Conservation (phyloP, 2,888 invertebrate genomes). For the Stictocephala bisonia region DNA sequence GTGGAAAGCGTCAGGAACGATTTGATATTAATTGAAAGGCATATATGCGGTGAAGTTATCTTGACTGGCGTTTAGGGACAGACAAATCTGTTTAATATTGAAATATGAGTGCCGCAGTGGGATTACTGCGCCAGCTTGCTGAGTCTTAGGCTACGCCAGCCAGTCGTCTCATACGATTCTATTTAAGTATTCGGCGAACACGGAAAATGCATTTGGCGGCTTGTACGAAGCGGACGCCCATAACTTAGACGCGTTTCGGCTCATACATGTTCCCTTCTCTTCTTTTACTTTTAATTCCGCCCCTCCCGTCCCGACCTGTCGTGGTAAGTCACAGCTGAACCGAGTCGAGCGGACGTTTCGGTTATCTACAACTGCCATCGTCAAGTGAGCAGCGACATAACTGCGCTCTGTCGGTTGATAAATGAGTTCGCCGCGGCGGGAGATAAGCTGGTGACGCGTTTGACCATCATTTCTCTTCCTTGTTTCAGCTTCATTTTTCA, state of each 20-base stretch:
- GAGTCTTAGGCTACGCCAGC: background rate
- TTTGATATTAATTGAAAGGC: conserved; percentile 37
- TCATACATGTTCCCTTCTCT: conserved; percentile 31
- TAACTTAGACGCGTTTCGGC: conserved; percentile 45
- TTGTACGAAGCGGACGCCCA: conserved; percentile 32
- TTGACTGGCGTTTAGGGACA: conserved; percentile 32
- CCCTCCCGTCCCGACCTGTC: conserved; percentile 17
- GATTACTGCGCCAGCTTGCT: background rate
- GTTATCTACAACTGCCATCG: background rate
- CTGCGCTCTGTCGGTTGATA: background rate
- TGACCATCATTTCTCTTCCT: conserved; percentile 33
- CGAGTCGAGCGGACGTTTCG: background rate
- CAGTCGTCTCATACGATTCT: conserved; percentile 43
- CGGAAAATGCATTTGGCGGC: conserved; percentile 45
- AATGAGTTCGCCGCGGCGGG: background rate
- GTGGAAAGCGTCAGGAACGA: conserved; percentile 12
- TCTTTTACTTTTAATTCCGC: conserved; percentile 33
- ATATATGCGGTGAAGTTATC: conserved; percentile 32
- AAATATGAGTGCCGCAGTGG: conserved; percentile 21
- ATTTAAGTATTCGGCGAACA: conserved; percentile 43
- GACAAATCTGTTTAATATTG: conserved; percentile 40
- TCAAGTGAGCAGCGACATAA: background rate
- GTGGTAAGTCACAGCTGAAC: background rate
- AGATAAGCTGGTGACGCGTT: background rate
- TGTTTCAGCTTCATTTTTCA: conserved; percentile 23